phyloP scores from a whole-genome alignment of 2,888 invertebrate species.

The Polydrusus pterygomalis region DNA sequence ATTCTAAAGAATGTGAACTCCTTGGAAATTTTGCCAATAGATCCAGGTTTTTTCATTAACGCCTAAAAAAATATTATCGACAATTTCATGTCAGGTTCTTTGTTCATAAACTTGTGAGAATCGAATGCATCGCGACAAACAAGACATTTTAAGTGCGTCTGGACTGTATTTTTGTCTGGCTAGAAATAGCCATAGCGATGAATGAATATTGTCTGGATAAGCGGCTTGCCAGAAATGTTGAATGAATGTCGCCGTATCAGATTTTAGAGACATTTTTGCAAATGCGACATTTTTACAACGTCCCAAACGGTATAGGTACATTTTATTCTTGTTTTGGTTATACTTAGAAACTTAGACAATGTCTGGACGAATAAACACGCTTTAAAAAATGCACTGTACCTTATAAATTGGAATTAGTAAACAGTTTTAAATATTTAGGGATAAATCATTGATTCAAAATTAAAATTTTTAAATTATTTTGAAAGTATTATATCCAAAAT shows the following conservation, averaged over 20 bases:
- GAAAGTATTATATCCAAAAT: too few species aligned
- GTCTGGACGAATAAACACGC: too few species aligned
- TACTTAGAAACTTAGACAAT: too few species aligned
- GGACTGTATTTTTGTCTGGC: slow-evolving; percentile 39
- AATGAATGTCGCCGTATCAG: slow-evolving; percentile 30
- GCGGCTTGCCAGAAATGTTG: slow-evolving; percentile 29
- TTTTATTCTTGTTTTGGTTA: not conserved
- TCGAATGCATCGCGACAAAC: slow-evolving; percentile 33
- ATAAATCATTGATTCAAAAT: too few species aligned
- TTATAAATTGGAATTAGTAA: too few species aligned
- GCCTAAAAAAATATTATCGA: not conserved
- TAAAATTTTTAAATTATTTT: too few species aligned
- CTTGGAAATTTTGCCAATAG: too few species aligned
- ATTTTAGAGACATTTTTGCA: not conserved
- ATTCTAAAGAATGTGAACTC: too few species aligned
- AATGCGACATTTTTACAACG: not conserved
- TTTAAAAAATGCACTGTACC: too few species aligned
- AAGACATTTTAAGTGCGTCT: slow-evolving; percentile 42
- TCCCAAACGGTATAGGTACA: not conserved
- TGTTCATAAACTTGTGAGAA: slow-evolving; percentile 23
- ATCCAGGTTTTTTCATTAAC: too few species aligned
- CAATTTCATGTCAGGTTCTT: slow-evolving; percentile 10
- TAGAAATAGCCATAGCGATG: slow-evolving; percentile 36
- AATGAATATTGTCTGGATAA: slow-evolving; percentile 42
- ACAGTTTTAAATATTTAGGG: too few species aligned